Base-by-base conservation (phyloP, 2,113 vertebrate genomes). In the Amphiprion percula region DNA sequence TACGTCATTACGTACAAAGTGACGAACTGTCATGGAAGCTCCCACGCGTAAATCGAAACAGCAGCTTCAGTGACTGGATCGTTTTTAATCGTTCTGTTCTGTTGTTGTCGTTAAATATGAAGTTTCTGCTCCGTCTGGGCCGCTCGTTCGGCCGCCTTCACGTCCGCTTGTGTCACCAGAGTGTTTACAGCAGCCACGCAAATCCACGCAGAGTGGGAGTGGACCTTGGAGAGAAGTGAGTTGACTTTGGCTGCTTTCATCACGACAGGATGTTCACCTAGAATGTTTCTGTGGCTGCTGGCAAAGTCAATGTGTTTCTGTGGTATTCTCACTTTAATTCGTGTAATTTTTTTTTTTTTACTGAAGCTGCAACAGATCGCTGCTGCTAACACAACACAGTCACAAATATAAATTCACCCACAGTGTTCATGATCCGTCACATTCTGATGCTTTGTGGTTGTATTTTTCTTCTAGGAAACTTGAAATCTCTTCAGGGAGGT, bases 401-500 rank as follows among this genome's bases (percentile, higher is more conserved):
- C 12, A 12, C 9, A 15, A 1, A 44, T 12, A 15, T 12, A 14
- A 12, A 44, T 3, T 2, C 1, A 37, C 33, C 33, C 33, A 37
- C 33, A 37, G 33, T 37, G 33, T 37, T 37, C 9, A 1, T 9
- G 8, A 37, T 9, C 8, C 7, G 41, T 44, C 12, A 41, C 10
- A 1, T n/a, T 52, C 2, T 52, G 6, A 52, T 52, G 2, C 12
- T 44, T 8, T 33, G 19, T 19, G 26, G 24, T 16, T 37, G 0
- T 74, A 66, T 72, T 76, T 26, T 53, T 75, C 24, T 87, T 78
- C 14, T 61, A 99, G 98, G 79, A 99, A 96, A 83, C 93, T 99
- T 80, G 95, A 99, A 84, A 93, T 99, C 66, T 97, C 97, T 6
- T 96, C 96, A 0, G 98, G 98, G 78, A 98, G 92, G 78, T 92